Conservation (phyloP, 2,888 invertebrate species). For the Stenurella melanura region DNA sequence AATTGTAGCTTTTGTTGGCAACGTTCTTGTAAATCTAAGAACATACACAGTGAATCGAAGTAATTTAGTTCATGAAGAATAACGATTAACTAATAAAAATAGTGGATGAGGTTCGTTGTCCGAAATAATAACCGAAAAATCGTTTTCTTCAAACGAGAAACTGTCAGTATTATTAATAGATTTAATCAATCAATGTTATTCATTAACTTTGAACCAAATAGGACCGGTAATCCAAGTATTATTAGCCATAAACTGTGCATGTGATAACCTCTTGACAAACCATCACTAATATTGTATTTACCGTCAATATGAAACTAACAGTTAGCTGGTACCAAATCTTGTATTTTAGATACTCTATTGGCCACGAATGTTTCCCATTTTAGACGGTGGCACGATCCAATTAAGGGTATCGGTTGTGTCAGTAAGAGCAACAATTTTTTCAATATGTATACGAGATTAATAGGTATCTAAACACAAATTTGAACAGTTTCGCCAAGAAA, state of each 20-base stretch:
- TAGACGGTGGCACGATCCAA: constrained; percentile 2
- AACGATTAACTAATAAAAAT: constrained; percentile 10
- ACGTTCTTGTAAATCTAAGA: neutral
- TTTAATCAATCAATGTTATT: neutral
- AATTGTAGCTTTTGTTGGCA: neutral
- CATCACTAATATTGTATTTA: constrained; percentile 13
- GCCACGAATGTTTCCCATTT: constrained; percentile 28
- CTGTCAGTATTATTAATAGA: too few relatives aligned
- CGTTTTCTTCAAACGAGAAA: neutral
- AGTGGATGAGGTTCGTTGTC: constrained; percentile 1
- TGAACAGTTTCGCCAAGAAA: neutral
- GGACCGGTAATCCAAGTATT: too few relatives aligned
- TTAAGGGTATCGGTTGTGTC: neutral
- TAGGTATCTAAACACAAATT: neutral
- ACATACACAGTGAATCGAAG: neutral
- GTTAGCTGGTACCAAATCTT: neutral
- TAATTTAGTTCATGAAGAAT: constrained; percentile 6
- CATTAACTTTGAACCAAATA: neutral
- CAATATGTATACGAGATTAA: neutral
- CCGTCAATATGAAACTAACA: constrained; percentile 24
- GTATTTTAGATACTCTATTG: constrained; percentile 16
- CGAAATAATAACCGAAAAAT: neutral
- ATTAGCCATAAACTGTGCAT: constrained; percentile 8
- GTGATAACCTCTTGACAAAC: constrained; percentile 15
- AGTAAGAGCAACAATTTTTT: neutral